These are phyloP conservation scores for Brassicogethes aeneus DNA, from an alignment of 2,888 invertebrate genomes.

Conservation along the genomic window DNA sequence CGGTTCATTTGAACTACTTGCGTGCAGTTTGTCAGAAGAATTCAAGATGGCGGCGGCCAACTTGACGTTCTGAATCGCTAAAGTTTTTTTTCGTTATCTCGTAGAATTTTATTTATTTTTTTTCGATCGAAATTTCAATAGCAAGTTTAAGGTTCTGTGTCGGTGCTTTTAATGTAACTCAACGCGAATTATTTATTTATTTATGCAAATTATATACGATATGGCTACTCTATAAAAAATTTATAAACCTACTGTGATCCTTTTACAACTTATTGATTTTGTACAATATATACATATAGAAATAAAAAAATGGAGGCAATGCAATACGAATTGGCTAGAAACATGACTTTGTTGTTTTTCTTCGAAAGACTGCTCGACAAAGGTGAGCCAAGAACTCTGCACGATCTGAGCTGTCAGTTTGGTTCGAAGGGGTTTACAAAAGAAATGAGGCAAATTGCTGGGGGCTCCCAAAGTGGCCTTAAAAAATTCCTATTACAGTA, in stretches of 20 bases:
- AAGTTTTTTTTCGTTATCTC: conserved; percentile 22
- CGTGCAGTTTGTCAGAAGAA: no score
- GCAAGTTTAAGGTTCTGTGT: no score
- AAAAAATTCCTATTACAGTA: conserved; percentile 95
- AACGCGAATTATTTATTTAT: no score
- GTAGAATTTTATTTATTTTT: no score
- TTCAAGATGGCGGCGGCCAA: conserved; percentile 40
- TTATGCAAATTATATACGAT: no score
- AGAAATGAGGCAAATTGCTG: conserved; percentile 94
- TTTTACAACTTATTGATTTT: not conserved
- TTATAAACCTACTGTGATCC: no score
- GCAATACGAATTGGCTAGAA: conserved; percentile 88
- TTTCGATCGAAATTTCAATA: no score
- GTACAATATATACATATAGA: no score
- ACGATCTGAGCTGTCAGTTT: conserved; percentile 98
- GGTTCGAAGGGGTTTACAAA: conserved; percentile 98
- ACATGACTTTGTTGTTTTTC: conserved; percentile 96
- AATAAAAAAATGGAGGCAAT: conserved; percentile 70
- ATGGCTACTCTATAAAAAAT: no score
- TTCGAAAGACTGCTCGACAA: conserved; percentile 97
- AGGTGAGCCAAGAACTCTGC: conserved; percentile 89
- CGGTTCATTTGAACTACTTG: no score
- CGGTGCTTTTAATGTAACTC: no score
- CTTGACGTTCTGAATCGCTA: conserved; percentile 33
- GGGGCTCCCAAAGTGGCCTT: conserved; percentile 92